Evolutionary conservation across 2,113 vertebrate species (phyloP).

Genomic region (Siniperca knerii): DNA sequence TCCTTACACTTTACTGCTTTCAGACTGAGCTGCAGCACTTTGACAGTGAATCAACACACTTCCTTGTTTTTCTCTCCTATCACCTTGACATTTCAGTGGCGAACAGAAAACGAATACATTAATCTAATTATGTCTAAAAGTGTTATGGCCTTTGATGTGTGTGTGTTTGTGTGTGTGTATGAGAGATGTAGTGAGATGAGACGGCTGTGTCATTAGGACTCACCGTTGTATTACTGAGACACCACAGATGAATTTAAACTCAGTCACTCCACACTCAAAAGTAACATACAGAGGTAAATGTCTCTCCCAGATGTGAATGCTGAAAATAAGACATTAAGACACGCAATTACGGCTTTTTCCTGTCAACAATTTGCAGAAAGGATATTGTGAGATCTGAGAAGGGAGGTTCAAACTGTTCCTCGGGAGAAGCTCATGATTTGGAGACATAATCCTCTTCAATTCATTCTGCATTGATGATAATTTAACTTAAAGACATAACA

Average conservation of each 20-base stretch:
- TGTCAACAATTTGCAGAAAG: not conserved
- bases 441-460: not conserved
- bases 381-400: too few relatives aligned
- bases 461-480: not conserved
- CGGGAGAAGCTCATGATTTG: not conserved
- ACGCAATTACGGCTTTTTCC: not conserved
- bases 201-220: not conserved
- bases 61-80: slow-evolving; percentile 10
- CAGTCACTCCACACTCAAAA: not conserved
- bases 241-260: not conserved
- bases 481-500: not conserved
- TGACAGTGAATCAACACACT: not conserved
- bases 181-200: not conserved
- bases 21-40: slow-evolving; percentile 2
- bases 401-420: not conserved
- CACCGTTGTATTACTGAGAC: not conserved
- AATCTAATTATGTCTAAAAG: not conserved
- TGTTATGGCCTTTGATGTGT: not conserved
- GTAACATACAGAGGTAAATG: too few relatives aligned
- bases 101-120: slow-evolving; percentile 1
- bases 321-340: not conserved
- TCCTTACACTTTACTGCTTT: not conserved
- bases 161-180: not conserved
- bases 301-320: not conserved
- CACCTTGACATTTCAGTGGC: not conserved